Evolutionary conservation across 2,113 vertebrate species (phyloP).

Genomic region (Myotis lucifugus): DNA sequence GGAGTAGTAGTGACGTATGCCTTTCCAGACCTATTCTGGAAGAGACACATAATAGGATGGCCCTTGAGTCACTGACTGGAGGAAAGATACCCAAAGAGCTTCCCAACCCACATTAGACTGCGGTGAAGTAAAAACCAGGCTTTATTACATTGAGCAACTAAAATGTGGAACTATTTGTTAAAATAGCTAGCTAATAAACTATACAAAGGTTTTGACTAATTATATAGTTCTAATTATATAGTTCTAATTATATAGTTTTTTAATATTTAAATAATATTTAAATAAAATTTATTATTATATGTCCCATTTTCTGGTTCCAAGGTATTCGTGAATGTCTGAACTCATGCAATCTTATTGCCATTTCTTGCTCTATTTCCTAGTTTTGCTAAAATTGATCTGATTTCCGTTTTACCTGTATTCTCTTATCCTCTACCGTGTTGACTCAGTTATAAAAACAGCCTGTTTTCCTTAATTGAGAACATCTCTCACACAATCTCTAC

Average conservation of each 20-base stretch:
- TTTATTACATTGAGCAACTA: neutral
- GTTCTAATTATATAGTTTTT: neutral
- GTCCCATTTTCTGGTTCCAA: neutral
- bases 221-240: neutral
- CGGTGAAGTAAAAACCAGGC: neutral
- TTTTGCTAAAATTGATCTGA: neutral
- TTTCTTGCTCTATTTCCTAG: neutral
- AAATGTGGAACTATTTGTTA: neutral
- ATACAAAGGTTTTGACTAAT: neutral
- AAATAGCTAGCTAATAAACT: neutral
- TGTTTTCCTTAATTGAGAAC: neutral
- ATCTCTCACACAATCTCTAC: neutral
- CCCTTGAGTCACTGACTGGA: too few relatives aligned
- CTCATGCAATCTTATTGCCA: neutral
- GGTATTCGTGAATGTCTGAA: neutral
- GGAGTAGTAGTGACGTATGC: neutral
- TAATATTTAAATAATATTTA: neutral
- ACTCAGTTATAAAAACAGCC: neutral
- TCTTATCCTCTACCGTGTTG: neutral
- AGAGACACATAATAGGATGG: neutral
- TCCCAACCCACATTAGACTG: neutral
- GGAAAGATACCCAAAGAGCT: rapidly evolving
- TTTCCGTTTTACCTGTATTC: neutral
- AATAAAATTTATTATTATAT: neutral
- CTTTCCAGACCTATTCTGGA: neutral